These are phyloP conservation scores for Hippopotamus amphibius DNA, from an alignment of 2,113 vertebrate genomes.

Conservation along the genomic window DNA sequence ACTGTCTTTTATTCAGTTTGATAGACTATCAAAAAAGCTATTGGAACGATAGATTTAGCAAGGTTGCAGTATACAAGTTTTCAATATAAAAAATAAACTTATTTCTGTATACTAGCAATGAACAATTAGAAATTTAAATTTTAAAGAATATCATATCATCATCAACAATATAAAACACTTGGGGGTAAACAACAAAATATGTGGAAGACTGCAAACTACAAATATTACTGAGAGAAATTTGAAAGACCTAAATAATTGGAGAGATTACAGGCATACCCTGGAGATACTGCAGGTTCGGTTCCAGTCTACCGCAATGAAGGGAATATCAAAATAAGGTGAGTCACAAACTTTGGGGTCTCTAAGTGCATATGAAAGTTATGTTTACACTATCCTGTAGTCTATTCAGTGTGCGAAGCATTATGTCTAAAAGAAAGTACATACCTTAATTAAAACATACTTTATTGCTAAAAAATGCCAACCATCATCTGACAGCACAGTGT, in stretches of 20 bases:
- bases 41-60: neutral
- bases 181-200: neutral
- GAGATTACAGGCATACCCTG: neutral
- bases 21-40: neutral
- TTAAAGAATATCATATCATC: neutral
- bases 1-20: too few relatives aligned
- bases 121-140: neutral
- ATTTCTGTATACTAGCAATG: neutral
- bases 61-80: neutral
- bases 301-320: too few relatives aligned
- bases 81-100: neutral
- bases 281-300: too few relatives aligned
- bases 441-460: too few relatives aligned
- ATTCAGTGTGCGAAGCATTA: too few relatives aligned
- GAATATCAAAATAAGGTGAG: too few relatives aligned
- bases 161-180: neutral
- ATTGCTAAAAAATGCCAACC: too few relatives aligned
- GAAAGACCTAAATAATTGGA: neutral
- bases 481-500: too few relatives aligned
- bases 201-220: neutral
- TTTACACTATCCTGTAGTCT: too few relatives aligned
- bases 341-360: too few relatives aligned
- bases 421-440: too few relatives aligned
- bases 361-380: too few relatives aligned
- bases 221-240: neutral